These are phyloP conservation scores for Hylyphantes graminicola DNA, from an alignment of 1,140 invertebrate genomes.

Conservation along the genomic window DNA sequence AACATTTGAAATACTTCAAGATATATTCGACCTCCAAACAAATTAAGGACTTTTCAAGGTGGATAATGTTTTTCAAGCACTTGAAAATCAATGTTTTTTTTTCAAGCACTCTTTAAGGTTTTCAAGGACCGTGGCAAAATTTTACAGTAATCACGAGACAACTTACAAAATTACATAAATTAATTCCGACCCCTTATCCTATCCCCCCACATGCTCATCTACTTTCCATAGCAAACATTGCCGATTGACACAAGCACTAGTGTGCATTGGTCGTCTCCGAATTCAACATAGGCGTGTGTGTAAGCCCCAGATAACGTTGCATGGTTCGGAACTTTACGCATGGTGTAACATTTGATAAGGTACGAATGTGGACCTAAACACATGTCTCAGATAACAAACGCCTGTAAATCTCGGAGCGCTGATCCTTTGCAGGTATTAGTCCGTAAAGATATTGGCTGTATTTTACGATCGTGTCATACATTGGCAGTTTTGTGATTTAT, in stretches of 20 bases:
- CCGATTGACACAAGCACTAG: slow-evolving; percentile 8
- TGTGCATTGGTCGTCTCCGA: slow-evolving; percentile 6
- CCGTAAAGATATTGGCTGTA: slow-evolving; percentile 40
- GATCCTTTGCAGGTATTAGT: slow-evolving; percentile 46
- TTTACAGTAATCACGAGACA: too few relatives aligned
- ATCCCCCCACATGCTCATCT: too few relatives aligned
- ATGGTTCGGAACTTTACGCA: slow-evolving; percentile 42
- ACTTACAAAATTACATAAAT: too few relatives aligned
- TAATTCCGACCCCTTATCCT: too few relatives aligned
- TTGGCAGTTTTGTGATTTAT: slow-evolving; percentile 49
- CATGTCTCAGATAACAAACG: slow-evolving; percentile 50
- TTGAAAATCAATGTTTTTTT: too few relatives aligned
- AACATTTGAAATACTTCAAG: too few relatives aligned
- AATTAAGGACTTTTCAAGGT: too few relatives aligned
- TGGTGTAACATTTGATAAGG: slow-evolving; percentile 49
- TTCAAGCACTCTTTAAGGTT: too few relatives aligned
- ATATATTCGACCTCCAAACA: too few relatives aligned
- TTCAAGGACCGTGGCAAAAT: too few relatives aligned
- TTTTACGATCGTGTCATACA: slow-evolving; percentile 46
- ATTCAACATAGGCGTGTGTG: slow-evolving; percentile 33
- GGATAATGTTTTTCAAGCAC: too few relatives aligned
- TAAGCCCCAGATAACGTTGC: slow-evolving; percentile 38
- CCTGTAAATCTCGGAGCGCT: slow-evolving; percentile 29
- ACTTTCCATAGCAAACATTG: too few relatives aligned
- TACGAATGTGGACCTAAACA: slow-evolving; percentile 50